Conservation (phyloP, 2,113 vertebrate genomes). For the Trinectes maculatus region DNA sequence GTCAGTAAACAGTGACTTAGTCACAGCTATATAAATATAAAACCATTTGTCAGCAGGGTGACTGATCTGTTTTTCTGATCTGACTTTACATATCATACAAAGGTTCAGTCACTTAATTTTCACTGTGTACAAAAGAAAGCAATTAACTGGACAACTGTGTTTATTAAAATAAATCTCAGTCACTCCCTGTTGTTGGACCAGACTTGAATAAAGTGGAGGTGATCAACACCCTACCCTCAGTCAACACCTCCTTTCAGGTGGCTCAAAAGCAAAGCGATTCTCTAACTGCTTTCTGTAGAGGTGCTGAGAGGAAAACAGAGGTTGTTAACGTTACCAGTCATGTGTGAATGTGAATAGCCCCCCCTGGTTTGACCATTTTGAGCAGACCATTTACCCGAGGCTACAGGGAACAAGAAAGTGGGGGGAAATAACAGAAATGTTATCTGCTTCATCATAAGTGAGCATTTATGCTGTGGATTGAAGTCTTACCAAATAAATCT, state of each 20-base stretch:
- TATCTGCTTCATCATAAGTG: background rate
- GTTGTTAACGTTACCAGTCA: background rate
- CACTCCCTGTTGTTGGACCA: background rate
- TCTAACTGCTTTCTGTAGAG: slow-evolving; percentile 6
- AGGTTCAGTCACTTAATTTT: no score
- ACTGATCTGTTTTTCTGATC: no score
- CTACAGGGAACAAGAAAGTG: no score
- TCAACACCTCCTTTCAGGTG: background rate
- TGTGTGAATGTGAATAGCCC: background rate
- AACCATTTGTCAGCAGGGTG: no score
- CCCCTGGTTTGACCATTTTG: background rate
- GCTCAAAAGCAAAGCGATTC: slow-evolving; percentile 1
- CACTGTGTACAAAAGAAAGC: no score
- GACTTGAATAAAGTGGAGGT: slow-evolving; percentile 5
- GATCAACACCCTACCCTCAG: background rate
- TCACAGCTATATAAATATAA: no score
- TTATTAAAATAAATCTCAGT: no score
- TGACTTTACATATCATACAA: no score
- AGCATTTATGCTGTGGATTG: background rate
- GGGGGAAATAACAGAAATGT: background rate
- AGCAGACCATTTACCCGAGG: background rate
- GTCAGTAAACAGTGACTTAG: no score
- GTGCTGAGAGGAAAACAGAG: background rate
- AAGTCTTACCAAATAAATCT: background rate
- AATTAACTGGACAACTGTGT: no score